A percentile compares a stretch with the other conserved stretches of the same genome.
Evolutionary conservation across 2,797 vertebrate genomes (phyloP).

Genomic region (Buceros bicornis): DNA sequence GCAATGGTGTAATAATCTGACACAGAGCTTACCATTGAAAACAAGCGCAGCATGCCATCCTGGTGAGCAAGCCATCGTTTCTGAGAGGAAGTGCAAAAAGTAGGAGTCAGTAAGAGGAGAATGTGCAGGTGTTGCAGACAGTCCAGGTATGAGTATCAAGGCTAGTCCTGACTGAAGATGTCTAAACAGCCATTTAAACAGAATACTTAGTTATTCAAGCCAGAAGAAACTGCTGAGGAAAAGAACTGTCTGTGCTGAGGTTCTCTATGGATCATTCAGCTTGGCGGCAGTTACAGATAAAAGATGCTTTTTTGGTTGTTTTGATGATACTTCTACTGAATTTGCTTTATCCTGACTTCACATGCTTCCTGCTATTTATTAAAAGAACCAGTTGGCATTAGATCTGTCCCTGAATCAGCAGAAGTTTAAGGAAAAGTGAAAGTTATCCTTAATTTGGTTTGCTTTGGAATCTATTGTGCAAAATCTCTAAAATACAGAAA

Average conservation of each 20-base stretch:
- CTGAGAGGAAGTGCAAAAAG: not conserved
- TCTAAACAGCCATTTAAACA: not conserved
- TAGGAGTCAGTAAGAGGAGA: not conserved
- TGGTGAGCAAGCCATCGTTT: not conserved
- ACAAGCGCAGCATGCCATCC: not conserved
- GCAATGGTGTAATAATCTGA: not conserved
- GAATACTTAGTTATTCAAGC: not conserved
- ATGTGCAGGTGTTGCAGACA: not conserved
- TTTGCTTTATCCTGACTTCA: not conserved
- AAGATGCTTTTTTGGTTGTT: not conserved
- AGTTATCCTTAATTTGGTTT: not conserved
- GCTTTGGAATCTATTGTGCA: not conserved
- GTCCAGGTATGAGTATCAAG: not conserved
- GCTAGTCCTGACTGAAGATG: not conserved
- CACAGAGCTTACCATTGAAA: not conserved
- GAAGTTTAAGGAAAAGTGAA: slow-evolving; percentile 4
- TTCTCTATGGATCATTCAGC: not conserved
- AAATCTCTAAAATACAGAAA: not conserved
- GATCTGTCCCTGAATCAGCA: not conserved
- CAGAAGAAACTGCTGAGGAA: not conserved
- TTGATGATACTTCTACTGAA: slow-evolving; percentile 18
- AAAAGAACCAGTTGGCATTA: not conserved
- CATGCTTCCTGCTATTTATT: not conserved
- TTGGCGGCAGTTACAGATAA: not conserved
- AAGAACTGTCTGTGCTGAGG: not conserved